Percentiles rank a stretch among this genome's conserved stretches.
These are phyloP conservation scores for Orbicella faveolata DNA, from an alignment of 64 coral and sea anemone genomes.

Conservation along the genomic window DNA sequence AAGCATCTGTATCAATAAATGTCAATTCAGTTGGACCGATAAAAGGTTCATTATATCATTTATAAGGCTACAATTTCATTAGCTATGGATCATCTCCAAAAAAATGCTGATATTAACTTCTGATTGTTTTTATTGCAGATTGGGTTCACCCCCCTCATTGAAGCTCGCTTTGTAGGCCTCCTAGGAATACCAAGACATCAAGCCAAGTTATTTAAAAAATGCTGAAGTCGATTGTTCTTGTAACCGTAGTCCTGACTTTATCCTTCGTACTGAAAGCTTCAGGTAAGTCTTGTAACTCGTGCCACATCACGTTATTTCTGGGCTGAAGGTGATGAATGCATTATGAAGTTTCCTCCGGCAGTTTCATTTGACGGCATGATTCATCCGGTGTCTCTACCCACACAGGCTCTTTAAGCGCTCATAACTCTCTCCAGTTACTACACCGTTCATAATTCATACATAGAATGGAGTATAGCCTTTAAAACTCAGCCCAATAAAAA, in stretches of 20 bases:
- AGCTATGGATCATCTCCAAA: background rate
- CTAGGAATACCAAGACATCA: background rate
- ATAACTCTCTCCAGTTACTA: too few species aligned
- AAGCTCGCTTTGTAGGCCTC: background rate
- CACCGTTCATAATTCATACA: too few species aligned
- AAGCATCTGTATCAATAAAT: background rate
- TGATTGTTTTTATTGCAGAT: slow-evolving; percentile 3
- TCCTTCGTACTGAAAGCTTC: background rate
- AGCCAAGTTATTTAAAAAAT: background rate
- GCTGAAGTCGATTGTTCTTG: background rate
- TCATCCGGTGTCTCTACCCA: too few species aligned
- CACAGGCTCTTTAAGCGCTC: too few species aligned
- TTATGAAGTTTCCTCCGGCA: background rate
- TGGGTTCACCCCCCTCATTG: background rate
- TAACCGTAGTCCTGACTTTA: background rate
- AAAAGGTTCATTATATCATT: background rate
- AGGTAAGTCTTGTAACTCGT: background rate
- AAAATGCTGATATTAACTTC: background rate
- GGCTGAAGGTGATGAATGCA: background rate
- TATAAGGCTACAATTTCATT: background rate
- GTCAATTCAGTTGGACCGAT: background rate
- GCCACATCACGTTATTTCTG: background rate
- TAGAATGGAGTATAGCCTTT: too few species aligned
- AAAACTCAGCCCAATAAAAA: too few species aligned
- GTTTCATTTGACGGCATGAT: background rate